A percentile compares a stretch with the other conserved stretches of the same genome.
phyloP scores from a whole-genome alignment of 2,797 vertebrate genomes.

The Halcyon smyrnensis region DNA sequence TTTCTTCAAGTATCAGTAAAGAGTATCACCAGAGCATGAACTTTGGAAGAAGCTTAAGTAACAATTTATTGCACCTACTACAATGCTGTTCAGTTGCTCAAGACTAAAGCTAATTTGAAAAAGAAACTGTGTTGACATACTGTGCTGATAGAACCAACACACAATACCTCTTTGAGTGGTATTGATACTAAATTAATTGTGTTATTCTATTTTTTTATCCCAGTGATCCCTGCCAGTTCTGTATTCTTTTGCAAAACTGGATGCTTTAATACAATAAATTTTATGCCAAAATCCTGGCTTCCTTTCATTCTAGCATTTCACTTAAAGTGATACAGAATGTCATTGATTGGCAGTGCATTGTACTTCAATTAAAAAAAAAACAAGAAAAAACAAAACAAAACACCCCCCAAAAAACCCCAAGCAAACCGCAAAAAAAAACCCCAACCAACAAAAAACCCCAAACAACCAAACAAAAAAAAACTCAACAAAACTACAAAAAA shows the following conservation, averaged over 20 bases:
- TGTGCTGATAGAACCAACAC: not conserved
- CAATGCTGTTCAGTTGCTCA: not conserved
- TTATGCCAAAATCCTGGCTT: not conserved
- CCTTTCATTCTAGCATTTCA: not conserved
- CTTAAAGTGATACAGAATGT: not conserved
- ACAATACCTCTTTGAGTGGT: not conserved
- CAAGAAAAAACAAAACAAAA: not conserved
- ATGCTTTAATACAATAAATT: not conserved
- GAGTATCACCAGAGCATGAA: not conserved
- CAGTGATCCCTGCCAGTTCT: not conserved
- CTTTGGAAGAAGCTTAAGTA: not conserved
- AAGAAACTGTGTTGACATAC: not conserved
- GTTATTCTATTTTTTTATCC: not conserved
- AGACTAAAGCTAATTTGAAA: not conserved
- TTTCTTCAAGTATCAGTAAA: not conserved
- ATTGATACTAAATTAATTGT: not conserved
- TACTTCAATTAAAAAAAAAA: not conserved
- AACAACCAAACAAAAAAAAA: not conserved
- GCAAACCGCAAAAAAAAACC: too few species aligned
- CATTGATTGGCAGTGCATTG: not conserved
- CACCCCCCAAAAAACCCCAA: too few species aligned
- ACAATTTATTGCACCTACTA: not conserved
- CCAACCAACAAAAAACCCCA: not conserved
- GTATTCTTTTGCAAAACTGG: not conserved
- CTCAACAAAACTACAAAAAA: too few species aligned